Conservation (phyloP, 1,140 invertebrate species). For the Notospermus geniculatus region DNA sequence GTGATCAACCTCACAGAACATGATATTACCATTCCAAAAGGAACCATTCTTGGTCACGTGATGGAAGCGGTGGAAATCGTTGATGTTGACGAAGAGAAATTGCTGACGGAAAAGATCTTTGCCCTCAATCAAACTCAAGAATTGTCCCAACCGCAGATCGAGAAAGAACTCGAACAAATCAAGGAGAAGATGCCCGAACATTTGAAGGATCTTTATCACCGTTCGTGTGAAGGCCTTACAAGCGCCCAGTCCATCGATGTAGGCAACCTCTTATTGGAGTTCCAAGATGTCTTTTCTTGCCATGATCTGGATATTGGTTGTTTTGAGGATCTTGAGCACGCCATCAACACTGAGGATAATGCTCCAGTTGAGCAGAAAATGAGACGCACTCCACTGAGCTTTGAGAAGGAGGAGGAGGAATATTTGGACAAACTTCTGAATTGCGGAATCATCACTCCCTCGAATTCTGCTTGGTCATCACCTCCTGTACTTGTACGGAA, state of each 20-base stretch:
- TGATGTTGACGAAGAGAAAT: too few relatives aligned
- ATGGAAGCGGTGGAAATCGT: too few relatives aligned
- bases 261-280: slow-evolving; percentile 12
- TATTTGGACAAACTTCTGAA: slow-evolving; percentile 26
- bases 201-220: slow-evolving; percentile 1
- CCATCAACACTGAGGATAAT: slow-evolving; percentile 22
- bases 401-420: slow-evolving; percentile 13
- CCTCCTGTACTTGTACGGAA: slow-evolving; percentile 21
- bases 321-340: slow-evolving; percentile 8
- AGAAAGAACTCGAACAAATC: background rate
- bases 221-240: background rate
- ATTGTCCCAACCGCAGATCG: too few relatives aligned
- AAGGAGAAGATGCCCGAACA: background rate
- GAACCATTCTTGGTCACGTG: too few relatives aligned
- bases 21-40: too few relatives aligned
- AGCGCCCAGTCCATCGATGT: background rate
- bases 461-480: slow-evolving; percentile 8
- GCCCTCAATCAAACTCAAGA: too few relatives aligned
- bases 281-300: slow-evolving; percentile 25
- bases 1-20: too few relatives aligned
- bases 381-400: slow-evolving; percentile 11
- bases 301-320: slow-evolving; percentile 25
- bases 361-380: slow-evolving; percentile 15
- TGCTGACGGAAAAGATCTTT: too few relatives aligned
- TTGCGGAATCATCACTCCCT: slow-evolving; percentile 14